A percentile compares a stretch with the other conserved stretches of the same genome.
Evolutionary conservation across 1,140 invertebrate genomes (phyloP).

Genomic region (Pachypeltis micranthus): DNA sequence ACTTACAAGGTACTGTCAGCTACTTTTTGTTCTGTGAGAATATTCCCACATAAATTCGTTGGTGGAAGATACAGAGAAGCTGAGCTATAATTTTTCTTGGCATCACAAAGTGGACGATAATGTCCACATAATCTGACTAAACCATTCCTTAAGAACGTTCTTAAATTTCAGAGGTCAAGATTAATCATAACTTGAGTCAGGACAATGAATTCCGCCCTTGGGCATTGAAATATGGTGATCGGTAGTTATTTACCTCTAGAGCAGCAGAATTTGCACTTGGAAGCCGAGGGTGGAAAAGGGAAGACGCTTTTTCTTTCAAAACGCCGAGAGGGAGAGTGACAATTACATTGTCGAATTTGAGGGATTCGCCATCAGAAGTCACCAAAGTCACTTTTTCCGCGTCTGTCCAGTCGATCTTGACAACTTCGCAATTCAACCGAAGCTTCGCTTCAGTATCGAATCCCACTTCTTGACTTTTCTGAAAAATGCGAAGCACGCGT

Average conservation of each 20-base stretch:
- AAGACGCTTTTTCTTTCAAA: slow-evolving; percentile 42
- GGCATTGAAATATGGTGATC: too few species aligned
- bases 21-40: too few species aligned
- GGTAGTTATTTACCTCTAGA: slow-evolving; percentile 46
- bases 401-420: slow-evolving; percentile 37
- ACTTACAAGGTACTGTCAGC: too few species aligned
- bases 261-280: slow-evolving; percentile 45
- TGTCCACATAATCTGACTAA: too few species aligned
- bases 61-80: too few species aligned
- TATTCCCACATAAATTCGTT: too few species aligned
- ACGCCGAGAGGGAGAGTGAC: slow-evolving; percentile 55
- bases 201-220: too few species aligned
- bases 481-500: neutral
- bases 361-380: slow-evolving; percentile 45
- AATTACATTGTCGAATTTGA: slow-evolving; percentile 50
- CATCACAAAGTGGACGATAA: too few species aligned
- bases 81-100: too few species aligned
- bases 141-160: too few species aligned
- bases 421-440: slow-evolving; percentile 38
- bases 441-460: slow-evolving; percentile 30
- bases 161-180: too few species aligned
- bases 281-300: slow-evolving; percentile 48
- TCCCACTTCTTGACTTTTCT: neutral
- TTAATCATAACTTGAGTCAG: too few species aligned
- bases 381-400: slow-evolving; percentile 32